These are phyloP conservation scores for Mionectes macconnelli DNA, from an alignment of 2,113 vertebrate genomes.

Conservation along the genomic window DNA sequence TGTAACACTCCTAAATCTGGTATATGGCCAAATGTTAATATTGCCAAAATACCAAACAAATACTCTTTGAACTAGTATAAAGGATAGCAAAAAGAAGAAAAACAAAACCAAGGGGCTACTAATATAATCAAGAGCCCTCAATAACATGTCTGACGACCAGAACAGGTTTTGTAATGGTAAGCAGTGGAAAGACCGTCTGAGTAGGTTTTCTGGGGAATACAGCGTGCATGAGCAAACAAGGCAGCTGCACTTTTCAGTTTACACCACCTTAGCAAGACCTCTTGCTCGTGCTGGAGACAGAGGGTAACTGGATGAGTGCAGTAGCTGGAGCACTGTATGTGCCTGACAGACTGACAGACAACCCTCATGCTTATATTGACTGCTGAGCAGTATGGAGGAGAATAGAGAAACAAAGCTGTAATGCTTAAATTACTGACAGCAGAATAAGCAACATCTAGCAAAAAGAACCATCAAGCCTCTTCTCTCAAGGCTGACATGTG, in stretches of 20 bases:
- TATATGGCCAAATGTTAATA: neutral
- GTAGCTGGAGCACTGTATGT: neutral
- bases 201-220: neutral
- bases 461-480: neutral
- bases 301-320: neutral
- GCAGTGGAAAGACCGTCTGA: neutral
- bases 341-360: neutral
- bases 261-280: neutral
- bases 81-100: neutral
- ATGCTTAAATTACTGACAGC: neutral
- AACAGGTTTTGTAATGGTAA: neutral
- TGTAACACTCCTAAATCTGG: neutral
- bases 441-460: neutral
- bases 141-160: neutral
- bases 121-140: neutral
- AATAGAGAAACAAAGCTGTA: neutral
- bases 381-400: neutral
- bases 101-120: neutral
- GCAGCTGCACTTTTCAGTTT: neutral
- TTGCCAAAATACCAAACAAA: neutral
- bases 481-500: neutral
- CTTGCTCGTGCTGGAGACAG: neutral
- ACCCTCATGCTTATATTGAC: neutral
- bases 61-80: neutral
- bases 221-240: neutral